Percentiles rank a stretch among this genome's conserved stretches.
phyloP scores from a whole-genome alignment of 1,140 invertebrate species.

The Sesamia nonagrioides region DNA sequence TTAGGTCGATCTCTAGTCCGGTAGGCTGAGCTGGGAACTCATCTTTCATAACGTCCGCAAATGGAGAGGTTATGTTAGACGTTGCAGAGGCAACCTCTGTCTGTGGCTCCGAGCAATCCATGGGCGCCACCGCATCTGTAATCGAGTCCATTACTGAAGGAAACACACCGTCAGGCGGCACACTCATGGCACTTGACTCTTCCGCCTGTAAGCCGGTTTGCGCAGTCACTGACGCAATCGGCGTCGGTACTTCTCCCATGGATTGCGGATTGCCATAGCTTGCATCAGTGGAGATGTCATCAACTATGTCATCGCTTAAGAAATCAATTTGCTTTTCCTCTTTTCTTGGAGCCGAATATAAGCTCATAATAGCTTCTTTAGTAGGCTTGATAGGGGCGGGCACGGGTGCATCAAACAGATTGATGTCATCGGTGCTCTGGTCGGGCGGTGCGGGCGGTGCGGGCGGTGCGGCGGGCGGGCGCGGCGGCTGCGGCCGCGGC shows the following conservation, averaged over 20 bases:
- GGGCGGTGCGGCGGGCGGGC: conserved; percentile 53
- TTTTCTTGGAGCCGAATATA: conserved; percentile 89
- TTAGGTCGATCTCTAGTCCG: conserved; percentile 65
- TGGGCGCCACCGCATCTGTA: conserved; percentile 62
- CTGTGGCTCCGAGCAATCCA: conserved; percentile 77
- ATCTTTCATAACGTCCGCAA: conserved; percentile 63
- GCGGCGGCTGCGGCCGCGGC: conserved; percentile 68
- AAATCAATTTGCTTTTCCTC: conserved; percentile 86
- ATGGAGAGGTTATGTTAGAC: conserved; percentile 66
- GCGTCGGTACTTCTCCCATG: conserved; percentile 47
- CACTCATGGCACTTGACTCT: conserved; percentile 2
- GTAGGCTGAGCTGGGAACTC: conserved; percentile 47
- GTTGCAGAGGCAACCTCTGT: conserved; percentile 52
- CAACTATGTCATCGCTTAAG: conserved; percentile 87
- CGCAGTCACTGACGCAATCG: conserved; percentile 26
- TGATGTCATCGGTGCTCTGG: conserved; percentile 74
- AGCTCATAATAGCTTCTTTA: conserved; percentile 90
- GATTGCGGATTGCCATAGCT: conserved; percentile 59
- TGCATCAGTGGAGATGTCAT: conserved; percentile 68
- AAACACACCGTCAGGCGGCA: neutral
- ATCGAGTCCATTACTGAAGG: conserved; percentile 2
- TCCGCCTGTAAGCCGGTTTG: neutral
- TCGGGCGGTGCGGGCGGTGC: conserved; percentile 55
- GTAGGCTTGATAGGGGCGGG: conserved; percentile 80
- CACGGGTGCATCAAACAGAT: conserved; percentile 83